These are phyloP conservation scores for Cliona cf. orientalis DNA, from an alignment of 37 sponge, comb jelly and placozoan genomes.

Conservation along the genomic window DNA sequence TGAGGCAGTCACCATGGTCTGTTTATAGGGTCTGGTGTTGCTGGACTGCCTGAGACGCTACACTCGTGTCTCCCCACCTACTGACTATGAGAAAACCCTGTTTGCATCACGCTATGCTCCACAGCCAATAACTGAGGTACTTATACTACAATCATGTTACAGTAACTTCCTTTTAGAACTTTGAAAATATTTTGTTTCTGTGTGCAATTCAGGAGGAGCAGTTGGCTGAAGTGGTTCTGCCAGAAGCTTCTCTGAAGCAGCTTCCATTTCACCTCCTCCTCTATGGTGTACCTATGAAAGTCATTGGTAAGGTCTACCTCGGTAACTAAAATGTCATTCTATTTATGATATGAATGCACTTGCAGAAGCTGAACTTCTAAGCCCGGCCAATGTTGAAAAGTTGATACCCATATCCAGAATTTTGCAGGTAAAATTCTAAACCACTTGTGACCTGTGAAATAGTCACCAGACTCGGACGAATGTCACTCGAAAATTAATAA, in stretches of 20 bases:
- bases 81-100: conserved; percentile 35
- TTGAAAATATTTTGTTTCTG: no score
- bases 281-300: conserved; percentile 29
- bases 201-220: background rate
- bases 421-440: conserved; percentile 17
- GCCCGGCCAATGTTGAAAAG: conserved; percentile 13
- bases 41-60: conserved; percentile 50
- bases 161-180: background rate
- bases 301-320: conserved; percentile 30
- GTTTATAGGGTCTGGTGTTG: conserved; percentile 31
- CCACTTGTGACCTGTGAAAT: background rate
- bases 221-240: conserved; percentile 24
- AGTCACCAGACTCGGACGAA: background rate
- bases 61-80: conserved; percentile 33
- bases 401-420: conserved; percentile 32
- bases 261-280: conserved; percentile 62
- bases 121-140: background rate
- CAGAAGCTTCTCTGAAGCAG: background rate
- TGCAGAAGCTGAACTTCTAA: conserved; percentile 52
- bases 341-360: background rate
- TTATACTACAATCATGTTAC: background rate
- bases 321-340: background rate
- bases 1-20: background rate
- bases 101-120: background rate
- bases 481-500: background rate